A percentile compares a stretch with the other conserved stretches of the same genome.
These are phyloP conservation scores for Electrophaes corylata DNA, from an alignment of 2,888 invertebrate species.

Conservation along the genomic window DNA sequence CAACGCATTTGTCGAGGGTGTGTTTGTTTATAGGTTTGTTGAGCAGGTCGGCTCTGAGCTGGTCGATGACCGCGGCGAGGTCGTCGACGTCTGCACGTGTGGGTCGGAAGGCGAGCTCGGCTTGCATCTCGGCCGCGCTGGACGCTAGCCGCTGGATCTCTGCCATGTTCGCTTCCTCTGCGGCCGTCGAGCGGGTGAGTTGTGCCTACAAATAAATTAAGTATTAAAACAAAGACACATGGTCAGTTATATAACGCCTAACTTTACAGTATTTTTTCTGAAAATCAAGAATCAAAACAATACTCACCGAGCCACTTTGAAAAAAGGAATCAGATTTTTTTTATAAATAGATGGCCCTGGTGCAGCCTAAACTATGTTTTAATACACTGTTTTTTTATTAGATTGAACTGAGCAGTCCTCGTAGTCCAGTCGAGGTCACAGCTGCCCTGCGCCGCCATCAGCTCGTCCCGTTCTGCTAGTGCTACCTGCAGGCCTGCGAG, in stretches of 20 bases:
- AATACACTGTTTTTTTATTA: no score
- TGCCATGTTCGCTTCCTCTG: conserved; percentile 83
- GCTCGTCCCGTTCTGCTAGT: background rate
- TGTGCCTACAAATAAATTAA: conserved; percentile 58
- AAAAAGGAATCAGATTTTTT: no score
- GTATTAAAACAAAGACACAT: background rate
- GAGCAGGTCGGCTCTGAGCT: conserved; percentile 60
- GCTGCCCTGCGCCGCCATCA: no score
- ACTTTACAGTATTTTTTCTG: no score
- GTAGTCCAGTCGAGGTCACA: no score
- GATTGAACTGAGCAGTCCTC: no score
- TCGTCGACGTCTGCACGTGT: conserved; percentile 84
- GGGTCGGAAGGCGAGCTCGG: conserved; percentile 84
- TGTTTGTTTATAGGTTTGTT: conserved; percentile 45
- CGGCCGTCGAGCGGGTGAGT: conserved; percentile 70
- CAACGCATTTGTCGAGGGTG: conserved; percentile 47
- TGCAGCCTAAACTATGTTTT: no score
- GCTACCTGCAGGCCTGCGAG: conserved; percentile 71
- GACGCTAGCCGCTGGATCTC: conserved; percentile 83
- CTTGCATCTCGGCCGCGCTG: conserved; percentile 79
- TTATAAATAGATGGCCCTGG: no score
- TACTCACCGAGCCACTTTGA: no score
- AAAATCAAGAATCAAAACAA: no score
- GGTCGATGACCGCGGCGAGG: conserved; percentile 72
- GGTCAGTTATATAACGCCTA: no score